Evolutionary conservation across 2,888 invertebrate genomes (phyloP).

Genomic region (Tiliacea citrago): DNA sequence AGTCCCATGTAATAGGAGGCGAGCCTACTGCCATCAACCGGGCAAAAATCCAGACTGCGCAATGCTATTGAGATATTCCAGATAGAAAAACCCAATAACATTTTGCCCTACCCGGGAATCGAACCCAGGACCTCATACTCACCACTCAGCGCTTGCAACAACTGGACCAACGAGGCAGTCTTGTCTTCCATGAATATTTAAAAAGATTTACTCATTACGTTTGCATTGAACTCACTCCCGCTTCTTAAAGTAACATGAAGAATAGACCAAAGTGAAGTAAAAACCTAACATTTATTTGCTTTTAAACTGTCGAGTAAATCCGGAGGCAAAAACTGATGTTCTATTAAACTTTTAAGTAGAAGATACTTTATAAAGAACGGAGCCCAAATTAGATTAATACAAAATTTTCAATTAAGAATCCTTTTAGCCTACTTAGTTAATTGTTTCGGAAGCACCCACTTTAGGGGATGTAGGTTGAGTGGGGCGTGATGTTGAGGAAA

Average conservation of each 20-base stretch:
- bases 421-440: conserved; percentile 67
- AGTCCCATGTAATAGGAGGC: not conserved
- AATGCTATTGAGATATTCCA: not conserved
- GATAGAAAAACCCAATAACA: not conserved
- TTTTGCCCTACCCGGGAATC: not conserved
- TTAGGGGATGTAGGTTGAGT: conserved; percentile 33
- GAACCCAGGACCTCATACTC: not conserved
- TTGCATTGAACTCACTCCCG: not conserved
- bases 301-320: conserved; percentile 29
- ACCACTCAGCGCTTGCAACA: no score
- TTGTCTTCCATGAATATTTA: not conserved
- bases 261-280: not conserved
- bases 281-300: conserved; percentile 1
- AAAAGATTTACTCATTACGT: not conserved
- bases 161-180: not conserved
- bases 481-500: conserved; percentile 23
- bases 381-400: conserved; percentile 60
- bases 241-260: not conserved
- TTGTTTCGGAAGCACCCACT: conserved; percentile 60
- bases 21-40: not conserved
- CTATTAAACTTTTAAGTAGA: conserved; percentile 56
- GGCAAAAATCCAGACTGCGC: not conserved
- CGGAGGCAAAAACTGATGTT: conserved; percentile 33
- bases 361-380: conserved; percentile 58
- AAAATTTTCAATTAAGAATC: conserved; percentile 67